Base-by-base conservation (phyloP, 2,113 vertebrate genomes). In the Pimephales promelas region DNA sequence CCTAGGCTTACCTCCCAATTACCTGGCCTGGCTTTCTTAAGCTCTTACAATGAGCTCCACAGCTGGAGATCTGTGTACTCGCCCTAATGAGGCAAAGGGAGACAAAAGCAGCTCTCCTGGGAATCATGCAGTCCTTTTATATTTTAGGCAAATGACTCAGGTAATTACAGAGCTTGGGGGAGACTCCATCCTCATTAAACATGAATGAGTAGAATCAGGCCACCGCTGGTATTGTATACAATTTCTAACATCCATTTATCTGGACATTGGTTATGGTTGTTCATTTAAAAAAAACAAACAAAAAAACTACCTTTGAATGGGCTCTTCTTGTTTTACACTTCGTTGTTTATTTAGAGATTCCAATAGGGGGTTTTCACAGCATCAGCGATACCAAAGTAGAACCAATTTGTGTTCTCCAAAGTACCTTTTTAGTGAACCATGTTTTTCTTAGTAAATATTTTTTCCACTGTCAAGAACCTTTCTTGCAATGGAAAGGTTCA, bases 11-110 rank as follows among this genome's bases (percentile, higher is more conserved):
- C 79, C 79, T 11, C 20, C 79, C 79, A 81, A 81, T 81, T 81
- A 81, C 47, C 79, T 81, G 47, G 26, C 11, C 4, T 34, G 28
- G 20, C 45, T 81, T 81, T 24, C 79, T 70, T 81, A 81, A 81
- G 79, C 79, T 81, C 62, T 70, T 70, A 34, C 64, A 81, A 81
- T 81, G 79, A 81, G 79, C 79, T 81, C 47, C 31, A 70, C 31
- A 22, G 64, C 64, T 34, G 64, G 79, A 70, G 61, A 81, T 34
- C 62, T 68, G 79, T 36, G 28, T 54, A 70, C 28, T 70, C 20
- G 31, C 64, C 79, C 64, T 81, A 81, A 81, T 81, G 79, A 81
- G 79, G 79, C 64, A 56, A 36, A 40, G 49, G 79, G 79, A 81
- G 79, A 81, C 79, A 81, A 70, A 81, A 81, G 79, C 62, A 28